phyloP scores from a whole-genome alignment of 2,888 invertebrate species.

The Caenorhabditis sp. region DNA sequence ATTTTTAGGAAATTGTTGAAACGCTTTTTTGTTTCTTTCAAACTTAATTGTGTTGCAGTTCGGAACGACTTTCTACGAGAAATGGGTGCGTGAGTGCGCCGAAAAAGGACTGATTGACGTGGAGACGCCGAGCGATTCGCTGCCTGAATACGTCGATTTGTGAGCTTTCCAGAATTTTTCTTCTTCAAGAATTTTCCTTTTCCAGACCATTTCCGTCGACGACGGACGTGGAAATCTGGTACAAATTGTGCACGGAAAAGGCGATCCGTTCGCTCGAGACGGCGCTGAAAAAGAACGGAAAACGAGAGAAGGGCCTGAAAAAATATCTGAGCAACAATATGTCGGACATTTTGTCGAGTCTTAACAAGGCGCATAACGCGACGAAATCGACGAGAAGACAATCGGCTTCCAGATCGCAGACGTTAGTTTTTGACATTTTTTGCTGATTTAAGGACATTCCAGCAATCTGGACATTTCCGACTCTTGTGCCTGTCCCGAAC shows the following conservation, averaged over 20 bases:
- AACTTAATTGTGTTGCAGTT: constrained; percentile 39
- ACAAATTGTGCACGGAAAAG: constrained; percentile 11
- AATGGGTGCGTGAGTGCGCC: constrained; percentile 37
- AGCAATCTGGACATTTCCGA: too few species aligned
- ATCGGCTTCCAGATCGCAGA: neutral
- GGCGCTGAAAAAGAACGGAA: constrained; percentile 23
- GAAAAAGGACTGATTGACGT: constrained; percentile 26
- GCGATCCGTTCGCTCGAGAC: constrained; percentile 8
- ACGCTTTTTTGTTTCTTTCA: neutral
- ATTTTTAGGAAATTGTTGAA: neutral
- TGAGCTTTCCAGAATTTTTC: constrained; percentile 3
- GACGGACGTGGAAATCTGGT: constrained; percentile 16
- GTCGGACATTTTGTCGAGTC: constrained; percentile 29
- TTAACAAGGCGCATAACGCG: constrained; percentile 6
- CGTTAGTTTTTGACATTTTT: too few species aligned
- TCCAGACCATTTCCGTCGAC: constrained; percentile 15
- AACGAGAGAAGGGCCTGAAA: constrained; percentile 30
- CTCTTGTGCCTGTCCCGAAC: too few species aligned
- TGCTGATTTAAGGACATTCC: too few species aligned
- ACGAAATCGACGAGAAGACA: neutral
- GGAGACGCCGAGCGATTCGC: constrained; percentile 1
- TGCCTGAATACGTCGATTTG: constrained; percentile 27
- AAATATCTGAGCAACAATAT: constrained; percentile 27
- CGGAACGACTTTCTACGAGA: constrained; percentile 51
- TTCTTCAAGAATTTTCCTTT: neutral